These are phyloP conservation scores for Sanderia malayensis DNA, from an alignment of 30 jellyfish, hydroid and myxozoan genomes.

Conservation along the genomic window DNA sequence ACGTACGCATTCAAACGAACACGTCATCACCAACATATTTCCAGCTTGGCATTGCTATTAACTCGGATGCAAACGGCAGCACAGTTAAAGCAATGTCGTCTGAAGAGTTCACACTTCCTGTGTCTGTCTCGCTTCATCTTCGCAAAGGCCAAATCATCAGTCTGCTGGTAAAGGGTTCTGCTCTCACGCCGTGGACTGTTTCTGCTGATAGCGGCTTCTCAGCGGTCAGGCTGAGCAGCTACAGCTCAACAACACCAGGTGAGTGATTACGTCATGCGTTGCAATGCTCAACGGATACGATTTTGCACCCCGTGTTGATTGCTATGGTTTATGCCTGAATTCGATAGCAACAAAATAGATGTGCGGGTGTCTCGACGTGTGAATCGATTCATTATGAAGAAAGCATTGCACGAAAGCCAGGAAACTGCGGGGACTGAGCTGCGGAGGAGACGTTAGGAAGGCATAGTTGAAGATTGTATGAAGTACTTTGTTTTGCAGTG, in stretches of 20 bases:
- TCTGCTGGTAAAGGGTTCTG: constrained; percentile 39
- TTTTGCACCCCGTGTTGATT: too few species aligned
- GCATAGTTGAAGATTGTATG: too few species aligned
- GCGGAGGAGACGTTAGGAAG: too few species aligned
- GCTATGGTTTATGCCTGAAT: not conserved
- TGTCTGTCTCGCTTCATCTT: constrained; percentile 38
- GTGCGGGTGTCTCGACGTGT: too few species aligned
- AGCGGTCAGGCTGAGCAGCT: constrained; percentile 46
- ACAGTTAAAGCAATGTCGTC: constrained; percentile 21
- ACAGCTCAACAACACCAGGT: constrained; percentile 27
- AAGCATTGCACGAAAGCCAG: too few species aligned
- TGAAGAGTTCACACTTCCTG: constrained; percentile 49
- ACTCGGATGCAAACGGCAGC: constrained; percentile 57
- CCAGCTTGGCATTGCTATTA: constrained; percentile 56
- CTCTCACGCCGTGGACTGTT: constrained; percentile 38
- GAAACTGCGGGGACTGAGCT: too few species aligned
- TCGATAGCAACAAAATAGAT: too few species aligned
- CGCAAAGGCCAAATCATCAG: constrained; percentile 57
- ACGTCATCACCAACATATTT: constrained; percentile 29
- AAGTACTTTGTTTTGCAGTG: not conserved
- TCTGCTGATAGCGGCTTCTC: constrained; percentile 70
- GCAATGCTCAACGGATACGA: too few species aligned
- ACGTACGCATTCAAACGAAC: constrained; percentile 32
- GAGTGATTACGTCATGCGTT: too few species aligned
- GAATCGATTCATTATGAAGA: too few species aligned